Percentiles rank a stretch among this genome's conserved stretches.
Evolutionary conservation across 2,888 invertebrate species (phyloP).

Genomic region (Cheilosia urbana): DNA sequence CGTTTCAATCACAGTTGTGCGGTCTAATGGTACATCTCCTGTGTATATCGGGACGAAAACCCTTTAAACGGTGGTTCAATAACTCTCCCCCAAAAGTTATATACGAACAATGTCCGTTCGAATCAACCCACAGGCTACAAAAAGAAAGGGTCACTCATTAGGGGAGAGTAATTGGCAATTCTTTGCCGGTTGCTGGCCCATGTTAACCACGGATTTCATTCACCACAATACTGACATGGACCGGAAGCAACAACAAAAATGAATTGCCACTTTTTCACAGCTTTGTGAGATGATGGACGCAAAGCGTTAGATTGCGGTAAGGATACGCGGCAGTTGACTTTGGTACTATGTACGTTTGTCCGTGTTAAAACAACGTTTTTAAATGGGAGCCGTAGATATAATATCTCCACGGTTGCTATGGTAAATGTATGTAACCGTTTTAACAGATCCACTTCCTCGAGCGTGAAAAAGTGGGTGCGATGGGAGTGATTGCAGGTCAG

Average conservation of each 20-base stretch:
- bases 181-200: slow-evolving; percentile 23
- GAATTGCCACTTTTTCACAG: slow-evolving; percentile 24
- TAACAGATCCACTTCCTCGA: not conserved
- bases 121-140: slow-evolving; percentile 20
- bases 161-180: slow-evolving; percentile 57
- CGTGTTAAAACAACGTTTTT: slow-evolving; percentile 43
- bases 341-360: slow-evolving; percentile 45
- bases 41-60: not conserved
- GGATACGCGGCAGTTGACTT: slow-evolving; percentile 24
- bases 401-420: slow-evolving; percentile 44
- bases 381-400: slow-evolving; percentile 18
- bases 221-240: slow-evolving; percentile 41
- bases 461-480: not conserved
- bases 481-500: slow-evolving; percentile 52
- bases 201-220: slow-evolving; percentile 55
- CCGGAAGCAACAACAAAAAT: slow-evolving; percentile 2
- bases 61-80: slow-evolving; percentile 23
- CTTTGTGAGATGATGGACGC: slow-evolving; percentile 28
- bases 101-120: slow-evolving; percentile 7
- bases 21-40: slow-evolving; percentile 10
- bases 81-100: slow-evolving; percentile 3
- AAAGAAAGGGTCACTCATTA: slow-evolving; percentile 10
- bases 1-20: slow-evolving; percentile 43
- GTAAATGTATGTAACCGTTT: slow-evolving; percentile 20
- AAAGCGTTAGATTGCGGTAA: slow-evolving; percentile 46